phyloP scores from a whole-genome alignment of 2,797 vertebrate species.

The Aphelocoma californica region DNA sequence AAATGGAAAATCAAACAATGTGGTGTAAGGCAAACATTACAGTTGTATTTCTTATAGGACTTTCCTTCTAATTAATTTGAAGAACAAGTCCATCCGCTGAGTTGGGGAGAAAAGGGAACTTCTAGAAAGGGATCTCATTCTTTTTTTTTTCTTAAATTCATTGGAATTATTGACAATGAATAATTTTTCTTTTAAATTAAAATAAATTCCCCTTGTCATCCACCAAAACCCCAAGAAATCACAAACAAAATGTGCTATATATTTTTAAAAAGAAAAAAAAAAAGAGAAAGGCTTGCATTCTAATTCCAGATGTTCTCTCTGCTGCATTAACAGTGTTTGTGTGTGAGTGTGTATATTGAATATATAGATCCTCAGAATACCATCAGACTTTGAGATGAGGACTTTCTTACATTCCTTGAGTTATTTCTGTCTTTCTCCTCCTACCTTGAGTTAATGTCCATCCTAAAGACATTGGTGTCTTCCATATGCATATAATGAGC shows the following conservation, averaged over 20 bases:
- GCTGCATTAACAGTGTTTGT: background rate
- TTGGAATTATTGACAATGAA: background rate
- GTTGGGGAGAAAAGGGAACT: background rate
- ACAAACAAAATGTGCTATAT: background rate
- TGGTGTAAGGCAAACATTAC: background rate
- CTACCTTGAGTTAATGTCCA: conserved; percentile 17
- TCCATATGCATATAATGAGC: conserved; percentile 35
- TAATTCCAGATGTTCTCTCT: background rate
- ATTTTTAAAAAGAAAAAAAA: background rate
- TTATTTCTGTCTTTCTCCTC: conserved; percentile 34
- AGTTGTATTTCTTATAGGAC: background rate
- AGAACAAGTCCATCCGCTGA: background rate
- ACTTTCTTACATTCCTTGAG: conserved; percentile 25
- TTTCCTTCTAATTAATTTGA: background rate
- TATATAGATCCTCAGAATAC: conserved; percentile 9
- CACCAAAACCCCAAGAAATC: background rate
- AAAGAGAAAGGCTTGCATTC: background rate
- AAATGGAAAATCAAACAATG: background rate
- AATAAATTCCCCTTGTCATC: accelerated
- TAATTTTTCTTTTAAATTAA: background rate
- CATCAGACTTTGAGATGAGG: conserved; percentile 72
- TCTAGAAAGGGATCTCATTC: background rate
- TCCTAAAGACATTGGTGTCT: conserved; percentile 43
- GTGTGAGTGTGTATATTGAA: background rate
- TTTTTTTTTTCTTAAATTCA: background rate